Evolutionary conservation across 1,140 invertebrate species (phyloP), one percentile per base, ranked within the genome.

Genomic region (Zaprionus ornatus): DNA sequence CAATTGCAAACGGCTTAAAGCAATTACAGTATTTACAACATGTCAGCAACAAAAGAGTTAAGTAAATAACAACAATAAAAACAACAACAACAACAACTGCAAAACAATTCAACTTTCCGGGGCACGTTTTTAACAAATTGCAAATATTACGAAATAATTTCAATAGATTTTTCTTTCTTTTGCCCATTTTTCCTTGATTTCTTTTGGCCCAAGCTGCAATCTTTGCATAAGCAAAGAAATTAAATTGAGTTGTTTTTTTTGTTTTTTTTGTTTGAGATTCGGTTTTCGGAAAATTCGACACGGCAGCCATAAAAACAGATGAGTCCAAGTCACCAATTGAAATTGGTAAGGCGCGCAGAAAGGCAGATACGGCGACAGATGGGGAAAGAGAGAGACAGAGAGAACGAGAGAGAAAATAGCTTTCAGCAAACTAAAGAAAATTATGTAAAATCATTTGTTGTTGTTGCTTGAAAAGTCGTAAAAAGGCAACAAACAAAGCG

Each of bases 111-210:
- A 79, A 57, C 52, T 72, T 70, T 63, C 65, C 57, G 57, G 65
- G 50, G 27, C 71, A 88, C 86, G 79, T 88, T 84, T 72, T 77
- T 73, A 60, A 61, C 77, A 80, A 84, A 76, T 84, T 80, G 69
- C 61, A 84, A 88, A 84, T 90, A 81, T 88, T 88, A 88, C 71
- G 77, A 88, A 88, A 84, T 88, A 74, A 84, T 90, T 78, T 73
- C 78, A 57, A 69, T 82, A 67, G 63, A 66, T 79, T 80, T 80
- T 70, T 57, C 15, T 25, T 21, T 10, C 32, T 23, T 60, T 55
- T 63, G 4, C 21, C 19, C 13, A 25, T 25, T 15, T 52, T 29
- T 50, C 40, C 21, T 48, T 56, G 29, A 50, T 59, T 48, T 59
- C 35, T 15, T 35, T 29, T 60, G 65, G 17, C 29, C n/a, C 37